These are phyloP conservation scores for Bungarus multicinctus DNA, from an alignment of 2,113 vertebrate species.

Conservation along the genomic window DNA sequence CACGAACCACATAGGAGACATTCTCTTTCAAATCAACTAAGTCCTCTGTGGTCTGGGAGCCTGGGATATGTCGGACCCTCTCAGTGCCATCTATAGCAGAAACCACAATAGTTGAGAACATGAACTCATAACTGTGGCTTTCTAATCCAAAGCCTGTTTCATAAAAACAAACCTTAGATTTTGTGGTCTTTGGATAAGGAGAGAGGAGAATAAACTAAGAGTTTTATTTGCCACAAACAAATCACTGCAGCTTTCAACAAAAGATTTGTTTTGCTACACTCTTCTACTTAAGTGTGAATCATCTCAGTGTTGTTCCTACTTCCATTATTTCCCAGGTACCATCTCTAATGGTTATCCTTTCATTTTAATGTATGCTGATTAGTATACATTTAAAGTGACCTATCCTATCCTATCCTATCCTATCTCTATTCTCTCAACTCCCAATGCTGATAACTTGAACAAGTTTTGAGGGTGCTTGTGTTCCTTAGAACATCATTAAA, in stretches of 20 bases:
- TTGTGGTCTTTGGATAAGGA: neutral
- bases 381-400: too few species aligned
- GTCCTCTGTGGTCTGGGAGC: conserved; percentile 83
- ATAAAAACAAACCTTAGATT: neutral
- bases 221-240: neutral
- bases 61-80: conserved; percentile 69
- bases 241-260: neutral
- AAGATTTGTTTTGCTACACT: neutral
- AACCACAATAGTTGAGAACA: neutral
- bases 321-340: neutral
- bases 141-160: neutral
- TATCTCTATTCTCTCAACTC: neutral
- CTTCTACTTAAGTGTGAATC: neutral
- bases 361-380: too few species aligned
- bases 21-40: conserved; percentile 79
- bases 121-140: neutral
- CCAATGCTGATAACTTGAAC: neutral
- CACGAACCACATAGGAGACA: conserved; percentile 69
- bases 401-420: too few species aligned
- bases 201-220: neutral
- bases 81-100: conserved; percentile 59
- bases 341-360: neutral
- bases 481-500: neutral
- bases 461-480: neutral
- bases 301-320: neutral